These are phyloP conservation scores for Acropora tenuis DNA, from an alignment of 64 coral and sea anemone species.

Conservation along the genomic window DNA sequence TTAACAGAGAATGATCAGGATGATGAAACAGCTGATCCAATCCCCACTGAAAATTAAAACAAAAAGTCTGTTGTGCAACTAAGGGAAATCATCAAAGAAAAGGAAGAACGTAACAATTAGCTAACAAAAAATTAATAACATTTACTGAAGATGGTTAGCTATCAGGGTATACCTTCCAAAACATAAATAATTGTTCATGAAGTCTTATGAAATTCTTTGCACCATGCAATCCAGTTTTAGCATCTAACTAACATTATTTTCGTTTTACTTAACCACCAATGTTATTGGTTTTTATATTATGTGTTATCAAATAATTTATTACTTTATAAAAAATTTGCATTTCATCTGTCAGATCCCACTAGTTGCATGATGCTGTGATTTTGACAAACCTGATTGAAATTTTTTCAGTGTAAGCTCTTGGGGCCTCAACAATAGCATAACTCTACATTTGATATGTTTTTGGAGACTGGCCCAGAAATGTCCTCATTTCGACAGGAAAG, in stretches of 20 bases:
- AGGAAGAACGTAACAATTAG: conserved; percentile 16
- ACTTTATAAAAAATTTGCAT: too few species aligned
- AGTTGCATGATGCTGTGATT: too few species aligned
- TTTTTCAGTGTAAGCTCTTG: conserved; percentile 39
- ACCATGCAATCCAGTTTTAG: too few species aligned
- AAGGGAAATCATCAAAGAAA: conserved; percentile 50
- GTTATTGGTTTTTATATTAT: too few species aligned
- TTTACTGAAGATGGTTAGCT: neutral
- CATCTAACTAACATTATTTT: too few species aligned
- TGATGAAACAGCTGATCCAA: neutral
- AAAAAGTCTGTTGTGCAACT: conserved; percentile 11
- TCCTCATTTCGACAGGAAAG: conserved; percentile 45
- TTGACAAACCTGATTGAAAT: too few species aligned
- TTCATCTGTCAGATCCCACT: too few species aligned
- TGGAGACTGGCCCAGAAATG: conserved; percentile 30
- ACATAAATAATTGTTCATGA: neutral
- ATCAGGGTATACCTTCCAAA: neutral
- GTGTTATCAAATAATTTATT: too few species aligned
- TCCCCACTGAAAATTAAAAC: conserved; percentile 10
- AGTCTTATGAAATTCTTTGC: too few species aligned
- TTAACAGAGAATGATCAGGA: neutral
- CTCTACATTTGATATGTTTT: conserved; percentile 25
- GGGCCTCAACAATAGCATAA: conserved; percentile 26
- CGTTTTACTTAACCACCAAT: too few species aligned
- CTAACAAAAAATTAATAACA: conserved; percentile 31